A percentile compares a stretch with the other conserved stretches of the same genome.
These are phyloP conservation scores for Xanthia togata DNA, from an alignment of 2,888 invertebrate genomes.

Conservation along the genomic window DNA sequence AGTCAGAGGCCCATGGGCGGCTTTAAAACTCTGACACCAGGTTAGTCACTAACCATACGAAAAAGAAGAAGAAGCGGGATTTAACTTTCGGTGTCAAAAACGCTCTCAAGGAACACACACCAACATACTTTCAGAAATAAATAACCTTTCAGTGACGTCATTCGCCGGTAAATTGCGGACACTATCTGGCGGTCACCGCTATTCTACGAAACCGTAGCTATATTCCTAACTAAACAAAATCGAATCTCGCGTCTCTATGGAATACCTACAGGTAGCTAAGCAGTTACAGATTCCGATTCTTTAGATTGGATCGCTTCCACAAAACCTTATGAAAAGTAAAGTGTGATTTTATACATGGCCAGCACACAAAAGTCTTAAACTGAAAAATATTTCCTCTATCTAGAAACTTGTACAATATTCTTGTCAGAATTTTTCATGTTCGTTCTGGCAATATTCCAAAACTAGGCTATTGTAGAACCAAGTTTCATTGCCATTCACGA, in stretches of 20 bases:
- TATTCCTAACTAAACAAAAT: too few relatives aligned
- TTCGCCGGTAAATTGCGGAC: too few relatives aligned
- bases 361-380: conserved; percentile 16
- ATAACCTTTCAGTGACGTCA: too few relatives aligned
- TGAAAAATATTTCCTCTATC: conserved; percentile 37
- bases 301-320: not conserved
- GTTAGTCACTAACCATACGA: too few relatives aligned
- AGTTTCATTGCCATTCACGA: conserved; percentile 41
- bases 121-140: too few relatives aligned
- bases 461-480: conserved; percentile 44
- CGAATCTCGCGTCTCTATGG: not conserved
- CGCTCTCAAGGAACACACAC: too few relatives aligned
- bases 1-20: too few relatives aligned
- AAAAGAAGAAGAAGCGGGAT: too few relatives aligned
- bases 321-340: not conserved
- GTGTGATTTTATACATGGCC: conserved; percentile 22
- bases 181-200: too few relatives aligned
- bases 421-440: conserved; percentile 61
- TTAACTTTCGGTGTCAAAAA: too few relatives aligned
- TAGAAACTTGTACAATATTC: conserved; percentile 41
- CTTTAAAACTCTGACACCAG: too few relatives aligned
- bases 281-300: not conserved
- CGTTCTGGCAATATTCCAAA: conserved; percentile 59
- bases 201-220: too few relatives aligned
- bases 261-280: not conserved